Percentiles rank a stretch among this genome's conserved stretches.
phyloP scores from a whole-genome alignment of 2,797 vertebrate genomes.

The Coranthus polyacanthus region DNA sequence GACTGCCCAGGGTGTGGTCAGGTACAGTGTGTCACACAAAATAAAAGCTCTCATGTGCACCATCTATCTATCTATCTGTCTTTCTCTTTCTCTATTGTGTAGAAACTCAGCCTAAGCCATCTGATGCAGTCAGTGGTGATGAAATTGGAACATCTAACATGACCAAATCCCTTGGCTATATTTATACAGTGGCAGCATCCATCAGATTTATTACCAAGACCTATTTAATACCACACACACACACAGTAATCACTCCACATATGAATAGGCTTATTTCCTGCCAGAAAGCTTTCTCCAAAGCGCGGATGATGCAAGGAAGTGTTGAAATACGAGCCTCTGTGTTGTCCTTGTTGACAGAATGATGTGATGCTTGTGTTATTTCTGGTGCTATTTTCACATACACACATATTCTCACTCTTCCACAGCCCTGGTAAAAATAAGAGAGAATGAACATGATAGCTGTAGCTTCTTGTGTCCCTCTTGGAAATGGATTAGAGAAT shows the following conservation, averaged over 20 bases:
- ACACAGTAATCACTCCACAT: conserved; percentile 62
- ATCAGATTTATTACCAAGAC: conserved; percentile 73
- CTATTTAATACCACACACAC: conserved; percentile 63
- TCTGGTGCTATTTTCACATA: conserved; percentile 66
- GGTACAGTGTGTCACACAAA: conserved; percentile 87
- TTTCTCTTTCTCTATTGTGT: conserved; percentile 24
- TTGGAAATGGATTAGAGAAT: conserved; percentile 64
- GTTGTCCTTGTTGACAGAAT: conserved; percentile 68
- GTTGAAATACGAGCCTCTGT: conserved; percentile 53
- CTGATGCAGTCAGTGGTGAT: conserved; percentile 46
- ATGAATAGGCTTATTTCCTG: conserved; percentile 74
- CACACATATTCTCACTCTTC: conserved; percentile 28
- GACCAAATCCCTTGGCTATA: conserved; percentile 66
- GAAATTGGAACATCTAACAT: conserved; percentile 62
- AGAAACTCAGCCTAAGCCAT: conserved; percentile 33
- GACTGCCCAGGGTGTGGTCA: conserved; percentile 94
- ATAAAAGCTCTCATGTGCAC: conserved; percentile 13
- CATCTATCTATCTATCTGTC: neutral
- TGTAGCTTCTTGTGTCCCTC: conserved; percentile 54
- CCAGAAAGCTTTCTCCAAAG: conserved; percentile 62
- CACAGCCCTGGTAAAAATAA: conserved; percentile 63
- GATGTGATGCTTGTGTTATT: conserved; percentile 71
- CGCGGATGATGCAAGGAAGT: conserved; percentile 67
- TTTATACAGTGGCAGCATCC: conserved; percentile 65
- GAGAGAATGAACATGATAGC: conserved; percentile 59